Percentiles rank a stretch among this genome's conserved stretches.
Evolutionary conservation across 2,113 vertebrate genomes (phyloP).

Genomic region (Colaptes auratus): DNA sequence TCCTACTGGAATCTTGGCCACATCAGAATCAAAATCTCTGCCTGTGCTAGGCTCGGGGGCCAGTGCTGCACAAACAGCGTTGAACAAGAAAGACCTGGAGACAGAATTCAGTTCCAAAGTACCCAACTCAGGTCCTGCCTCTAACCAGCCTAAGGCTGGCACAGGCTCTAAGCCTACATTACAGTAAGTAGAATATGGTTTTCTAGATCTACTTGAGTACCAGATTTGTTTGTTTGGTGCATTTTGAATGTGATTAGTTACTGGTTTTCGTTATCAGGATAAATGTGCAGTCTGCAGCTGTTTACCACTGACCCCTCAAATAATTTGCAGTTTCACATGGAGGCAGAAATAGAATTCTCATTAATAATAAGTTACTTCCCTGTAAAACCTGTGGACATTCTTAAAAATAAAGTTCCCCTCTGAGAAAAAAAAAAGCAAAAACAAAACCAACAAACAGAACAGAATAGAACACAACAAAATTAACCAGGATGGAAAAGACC

Average conservation of each 20-base stretch:
- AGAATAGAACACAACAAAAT: too few species aligned
- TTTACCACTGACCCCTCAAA: not conserved
- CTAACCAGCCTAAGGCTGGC: slow-evolving; percentile 60
- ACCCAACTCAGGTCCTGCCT: slow-evolving; percentile 51
- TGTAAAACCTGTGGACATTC: not conserved
- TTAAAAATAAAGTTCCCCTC: not conserved
- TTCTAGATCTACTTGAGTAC: not conserved
- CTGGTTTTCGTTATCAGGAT: not conserved
- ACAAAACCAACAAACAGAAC: too few species aligned
- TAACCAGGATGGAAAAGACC: too few species aligned
- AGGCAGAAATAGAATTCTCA: not conserved
- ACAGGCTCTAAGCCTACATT: slow-evolving; percentile 60
- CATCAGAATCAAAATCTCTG: slow-evolving; percentile 82
- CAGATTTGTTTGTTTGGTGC: not conserved
- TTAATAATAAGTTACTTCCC: not conserved
- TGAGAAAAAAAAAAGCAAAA: too few species aligned
- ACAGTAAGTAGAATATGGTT: slow-evolving; percentile 74
- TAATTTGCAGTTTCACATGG: not conserved
- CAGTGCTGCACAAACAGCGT: slow-evolving; percentile 65
- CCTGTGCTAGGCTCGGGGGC: slow-evolving; percentile 78
- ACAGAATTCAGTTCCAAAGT: slow-evolving; percentile 63
- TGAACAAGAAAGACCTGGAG: slow-evolving; percentile 71
- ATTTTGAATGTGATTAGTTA: not conserved
- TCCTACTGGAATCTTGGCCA: slow-evolving; percentile 77
- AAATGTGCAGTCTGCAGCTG: not conserved